phyloP scores from a whole-genome alignment of 2,797 vertebrate species.

The Eulemur albifrons region DNA sequence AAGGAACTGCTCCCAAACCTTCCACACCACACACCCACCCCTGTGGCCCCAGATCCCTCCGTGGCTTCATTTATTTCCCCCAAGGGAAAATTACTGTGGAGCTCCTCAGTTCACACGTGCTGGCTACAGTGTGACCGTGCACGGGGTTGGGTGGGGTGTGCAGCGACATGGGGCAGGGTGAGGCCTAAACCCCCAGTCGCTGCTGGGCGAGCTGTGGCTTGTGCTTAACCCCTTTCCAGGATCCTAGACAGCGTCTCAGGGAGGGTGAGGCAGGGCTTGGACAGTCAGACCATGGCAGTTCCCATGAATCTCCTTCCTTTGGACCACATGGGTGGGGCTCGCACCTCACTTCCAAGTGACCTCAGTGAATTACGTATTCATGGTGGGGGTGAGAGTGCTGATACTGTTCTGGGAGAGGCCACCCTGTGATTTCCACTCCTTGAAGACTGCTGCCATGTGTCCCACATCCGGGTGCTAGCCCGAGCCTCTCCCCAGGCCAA shows the following conservation, averaged over 20 bases:
- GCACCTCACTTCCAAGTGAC: not conserved
- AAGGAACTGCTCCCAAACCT: not conserved
- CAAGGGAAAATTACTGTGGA: not conserved
- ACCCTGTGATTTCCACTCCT: not conserved
- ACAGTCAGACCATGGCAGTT: not conserved
- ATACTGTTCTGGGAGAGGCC: not conserved
- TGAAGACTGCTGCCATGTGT: not conserved
- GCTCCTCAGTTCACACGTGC: no score
- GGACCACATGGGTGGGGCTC: not conserved
- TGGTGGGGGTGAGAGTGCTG: no score
- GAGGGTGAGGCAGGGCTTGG: not conserved
- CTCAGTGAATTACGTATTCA: not conserved
- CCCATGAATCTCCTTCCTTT: not conserved
- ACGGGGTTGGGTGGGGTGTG: fast-evolving
- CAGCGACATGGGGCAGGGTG: not conserved
- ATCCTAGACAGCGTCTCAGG: not conserved
- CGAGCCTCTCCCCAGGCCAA: not conserved
- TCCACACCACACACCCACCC: not conserved
- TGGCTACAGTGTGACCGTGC: not conserved
- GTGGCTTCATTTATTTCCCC: not conserved
- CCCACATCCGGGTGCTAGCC: no score
- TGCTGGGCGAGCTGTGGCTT: not conserved
- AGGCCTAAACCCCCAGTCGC: not conserved
- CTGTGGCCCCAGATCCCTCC: not conserved
- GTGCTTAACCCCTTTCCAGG: not conserved